Evolutionary conservation across 2,113 vertebrate genomes (phyloP).

Genomic region (Rhegmatorhina hoffmannsi): DNA sequence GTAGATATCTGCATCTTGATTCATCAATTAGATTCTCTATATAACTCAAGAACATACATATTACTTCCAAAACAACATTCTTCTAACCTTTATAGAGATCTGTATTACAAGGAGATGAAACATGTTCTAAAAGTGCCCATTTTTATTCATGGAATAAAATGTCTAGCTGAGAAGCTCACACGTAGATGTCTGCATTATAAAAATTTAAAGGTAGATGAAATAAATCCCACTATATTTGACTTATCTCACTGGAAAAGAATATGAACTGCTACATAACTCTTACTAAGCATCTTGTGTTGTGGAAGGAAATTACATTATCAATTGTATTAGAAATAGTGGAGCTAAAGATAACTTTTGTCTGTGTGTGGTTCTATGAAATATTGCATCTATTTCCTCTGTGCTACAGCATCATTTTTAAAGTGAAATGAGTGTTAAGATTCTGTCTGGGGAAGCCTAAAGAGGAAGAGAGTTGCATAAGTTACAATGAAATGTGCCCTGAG

Average conservation of each 20-base stretch:
- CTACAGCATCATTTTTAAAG: background rate
- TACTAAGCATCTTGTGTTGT: background rate
- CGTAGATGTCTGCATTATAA: background rate
- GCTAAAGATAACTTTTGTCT: conserved; percentile 20
- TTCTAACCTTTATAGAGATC: background rate
- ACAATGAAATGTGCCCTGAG: background rate
- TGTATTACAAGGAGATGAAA: background rate
- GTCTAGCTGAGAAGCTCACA: background rate
- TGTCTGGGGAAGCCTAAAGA: background rate
- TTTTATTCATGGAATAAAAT: background rate
- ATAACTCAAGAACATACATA: background rate
- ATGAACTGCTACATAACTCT: conserved; percentile 20
- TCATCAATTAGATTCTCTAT: background rate
- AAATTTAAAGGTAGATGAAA: background rate
- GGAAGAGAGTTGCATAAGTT: background rate
- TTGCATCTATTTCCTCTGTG: background rate
- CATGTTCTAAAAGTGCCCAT: background rate
- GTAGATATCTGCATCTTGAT: background rate
- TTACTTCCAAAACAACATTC: background rate
- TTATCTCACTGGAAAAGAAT: background rate
- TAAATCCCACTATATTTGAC: background rate
- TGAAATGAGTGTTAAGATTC: background rate
- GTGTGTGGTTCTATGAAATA: background rate
- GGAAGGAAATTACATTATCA: background rate
- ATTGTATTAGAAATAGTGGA: background rate